These are phyloP conservation scores for Sakesphorus luctuosus DNA, from an alignment of 2,113 vertebrate species.

Conservation along the genomic window DNA sequence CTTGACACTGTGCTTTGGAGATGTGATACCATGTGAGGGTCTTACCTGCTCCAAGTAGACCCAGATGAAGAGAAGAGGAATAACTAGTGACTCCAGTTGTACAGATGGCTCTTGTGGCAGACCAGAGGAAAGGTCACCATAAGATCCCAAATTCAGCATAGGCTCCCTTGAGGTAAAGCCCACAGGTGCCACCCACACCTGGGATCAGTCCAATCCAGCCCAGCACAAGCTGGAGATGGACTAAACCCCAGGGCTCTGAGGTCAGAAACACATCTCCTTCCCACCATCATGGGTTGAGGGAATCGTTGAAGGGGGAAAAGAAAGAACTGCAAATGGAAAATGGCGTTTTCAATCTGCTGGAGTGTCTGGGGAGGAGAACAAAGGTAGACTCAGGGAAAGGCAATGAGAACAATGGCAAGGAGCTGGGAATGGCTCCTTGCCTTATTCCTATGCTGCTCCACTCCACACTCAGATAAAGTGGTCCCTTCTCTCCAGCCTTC, in stretches of 20 bases:
- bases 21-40: neutral
- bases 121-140: neutral
- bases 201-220: neutral
- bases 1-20: neutral
- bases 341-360: slow-evolving; percentile 27
- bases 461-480: slow-evolving; percentile 56
- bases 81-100: neutral
- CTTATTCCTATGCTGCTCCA: slow-evolving; percentile 65
- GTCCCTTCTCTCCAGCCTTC: slow-evolving; percentile 55
- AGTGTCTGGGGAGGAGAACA: neutral
- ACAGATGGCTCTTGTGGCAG: neutral
- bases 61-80: neutral
- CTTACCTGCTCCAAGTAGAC: neutral
- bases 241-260: neutral
- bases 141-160: neutral
- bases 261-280: neutral
- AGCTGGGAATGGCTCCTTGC: neutral
- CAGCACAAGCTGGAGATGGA: neutral
- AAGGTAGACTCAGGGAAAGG: neutral
- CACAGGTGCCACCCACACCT: neutral
- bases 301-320: neutral
- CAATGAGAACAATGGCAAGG: neutral
- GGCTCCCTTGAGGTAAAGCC: neutral
- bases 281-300: neutral
- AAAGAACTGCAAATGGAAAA: slow-evolving; percentile 11